Percentiles rank a stretch among this genome's conserved stretches.
Conservation (phyloP, 2,888 invertebrate species). For the Carcina quercana region DNA sequence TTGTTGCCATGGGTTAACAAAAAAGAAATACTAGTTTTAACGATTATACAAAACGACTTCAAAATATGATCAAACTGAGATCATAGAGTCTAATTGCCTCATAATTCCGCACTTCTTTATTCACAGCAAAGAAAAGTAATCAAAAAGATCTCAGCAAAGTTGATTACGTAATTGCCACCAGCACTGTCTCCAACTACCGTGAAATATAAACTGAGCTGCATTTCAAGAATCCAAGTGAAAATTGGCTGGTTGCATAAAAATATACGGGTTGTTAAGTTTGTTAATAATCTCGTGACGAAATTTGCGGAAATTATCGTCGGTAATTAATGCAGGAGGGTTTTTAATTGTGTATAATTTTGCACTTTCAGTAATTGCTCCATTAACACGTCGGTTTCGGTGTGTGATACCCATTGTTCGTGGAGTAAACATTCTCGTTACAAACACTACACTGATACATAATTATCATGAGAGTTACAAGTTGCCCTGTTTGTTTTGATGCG, state of each 20-base stretch:
- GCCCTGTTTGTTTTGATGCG: no score
- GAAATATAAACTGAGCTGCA: slow-evolving; percentile 6
- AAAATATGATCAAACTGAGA: no score
- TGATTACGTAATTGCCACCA: slow-evolving; percentile 7
- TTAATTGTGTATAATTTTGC: slow-evolving; percentile 20
- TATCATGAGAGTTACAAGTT: no score
- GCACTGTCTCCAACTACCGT: slow-evolving; percentile 1
- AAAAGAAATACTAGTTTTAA: no score
- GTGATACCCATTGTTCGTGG: slow-evolving; percentile 12
- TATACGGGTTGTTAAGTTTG: slow-evolving; percentile 15
- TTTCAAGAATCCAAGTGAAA: slow-evolving; percentile 8
- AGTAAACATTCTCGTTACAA: slow-evolving; percentile 7
- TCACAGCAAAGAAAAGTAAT: no score
- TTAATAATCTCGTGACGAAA: slow-evolving; percentile 15
- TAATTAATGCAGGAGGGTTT: slow-evolving; percentile 15
- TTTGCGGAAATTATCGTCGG: slow-evolving; percentile 18
- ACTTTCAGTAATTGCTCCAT: slow-evolving; percentile 14
- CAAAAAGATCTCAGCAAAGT: slow-evolving; percentile 5
- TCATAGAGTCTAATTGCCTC: no score
- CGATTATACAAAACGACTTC: no score
- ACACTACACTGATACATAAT: no score
- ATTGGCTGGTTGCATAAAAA: slow-evolving; percentile 9
- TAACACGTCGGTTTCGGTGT: slow-evolving; percentile 13
- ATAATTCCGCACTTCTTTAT: no score
- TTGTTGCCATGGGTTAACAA: no score